Conservation (phyloP, 2,113 vertebrate genomes). For the Malurus elegans region DNA sequence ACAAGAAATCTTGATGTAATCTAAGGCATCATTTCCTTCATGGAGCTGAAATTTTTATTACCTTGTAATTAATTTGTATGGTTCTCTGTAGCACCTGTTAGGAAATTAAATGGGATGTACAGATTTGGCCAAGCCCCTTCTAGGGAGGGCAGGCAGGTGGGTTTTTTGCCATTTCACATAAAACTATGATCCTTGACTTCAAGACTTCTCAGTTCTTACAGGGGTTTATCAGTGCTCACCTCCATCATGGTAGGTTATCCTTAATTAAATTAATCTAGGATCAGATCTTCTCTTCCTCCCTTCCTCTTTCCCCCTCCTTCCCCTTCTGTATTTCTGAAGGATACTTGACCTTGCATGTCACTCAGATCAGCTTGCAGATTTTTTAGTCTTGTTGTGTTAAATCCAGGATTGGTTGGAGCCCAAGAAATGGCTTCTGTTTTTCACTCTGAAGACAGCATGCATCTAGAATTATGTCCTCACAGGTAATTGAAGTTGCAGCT, state of each 20-base stretch:
- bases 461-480: background rate
- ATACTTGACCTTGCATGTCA: background rate
- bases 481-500: background rate
- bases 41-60: background rate
- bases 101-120: background rate
- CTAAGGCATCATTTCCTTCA: background rate
- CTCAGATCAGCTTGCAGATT: background rate
- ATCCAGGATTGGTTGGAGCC: background rate
- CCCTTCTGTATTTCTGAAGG: background rate
- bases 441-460: background rate
- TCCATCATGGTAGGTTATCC: background rate
- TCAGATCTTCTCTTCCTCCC: background rate
- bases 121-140: background rate
- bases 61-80: background rate
- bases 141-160: background rate
- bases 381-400: background rate
- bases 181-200: background rate
- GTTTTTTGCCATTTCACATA: background rate
- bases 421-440: background rate
- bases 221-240: background rate
- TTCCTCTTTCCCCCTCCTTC: background rate
- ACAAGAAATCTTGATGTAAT: background rate
- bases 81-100: background rate
- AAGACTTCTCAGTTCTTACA: background rate
- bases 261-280: constrained; percentile 8